A percentile compares a stretch with the other conserved stretches of the same genome.
Conservation (phyloP, 2,888 invertebrate genomes). For the Ichneumoninae sp. region DNA sequence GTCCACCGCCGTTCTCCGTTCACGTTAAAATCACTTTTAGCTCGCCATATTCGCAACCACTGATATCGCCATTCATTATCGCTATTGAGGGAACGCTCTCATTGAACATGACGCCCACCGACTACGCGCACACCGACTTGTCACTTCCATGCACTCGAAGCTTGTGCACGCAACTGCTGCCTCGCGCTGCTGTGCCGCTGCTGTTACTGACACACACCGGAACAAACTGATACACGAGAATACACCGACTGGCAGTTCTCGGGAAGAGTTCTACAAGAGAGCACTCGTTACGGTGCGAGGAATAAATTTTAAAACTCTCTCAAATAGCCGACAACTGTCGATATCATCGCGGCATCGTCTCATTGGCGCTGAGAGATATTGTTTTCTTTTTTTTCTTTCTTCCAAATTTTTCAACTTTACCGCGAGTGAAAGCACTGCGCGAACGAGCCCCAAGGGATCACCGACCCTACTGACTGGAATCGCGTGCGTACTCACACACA, state of each 20-base stretch:
- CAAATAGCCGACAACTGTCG: background rate
- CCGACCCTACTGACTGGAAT: slow-evolving; percentile 35
- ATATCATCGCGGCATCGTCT: slow-evolving; percentile 21
- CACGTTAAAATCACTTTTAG: slow-evolving; percentile 73
- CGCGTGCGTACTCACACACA: slow-evolving; percentile 14
- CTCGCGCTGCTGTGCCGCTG: slow-evolving; percentile 26
- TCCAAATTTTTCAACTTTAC: slow-evolving; percentile 6
- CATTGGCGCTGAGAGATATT: slow-evolving; percentile 3
- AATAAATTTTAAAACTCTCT: background rate
- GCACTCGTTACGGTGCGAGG: background rate
- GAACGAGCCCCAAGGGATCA: slow-evolving; percentile 30
- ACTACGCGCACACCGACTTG: slow-evolving; percentile 75
- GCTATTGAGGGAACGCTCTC: slow-evolving; percentile 75
- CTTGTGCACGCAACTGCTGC: slow-evolving; percentile 59
- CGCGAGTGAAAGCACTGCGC: background rate
- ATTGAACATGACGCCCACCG: slow-evolving; percentile 79
- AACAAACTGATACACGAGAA: background rate
- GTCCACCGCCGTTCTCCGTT: slow-evolving; percentile 24
- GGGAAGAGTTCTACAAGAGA: background rate
- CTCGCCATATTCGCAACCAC: slow-evolving; percentile 78
- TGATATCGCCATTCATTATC: slow-evolving; percentile 81
- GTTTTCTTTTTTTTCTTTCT: background rate
- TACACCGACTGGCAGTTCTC: background rate
- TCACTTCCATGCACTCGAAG: slow-evolving; percentile 68
- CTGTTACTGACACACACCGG: slow-evolving; percentile 21